phyloP scores from a whole-genome alignment of 2,113 vertebrate species.

The Abramis brama region DNA sequence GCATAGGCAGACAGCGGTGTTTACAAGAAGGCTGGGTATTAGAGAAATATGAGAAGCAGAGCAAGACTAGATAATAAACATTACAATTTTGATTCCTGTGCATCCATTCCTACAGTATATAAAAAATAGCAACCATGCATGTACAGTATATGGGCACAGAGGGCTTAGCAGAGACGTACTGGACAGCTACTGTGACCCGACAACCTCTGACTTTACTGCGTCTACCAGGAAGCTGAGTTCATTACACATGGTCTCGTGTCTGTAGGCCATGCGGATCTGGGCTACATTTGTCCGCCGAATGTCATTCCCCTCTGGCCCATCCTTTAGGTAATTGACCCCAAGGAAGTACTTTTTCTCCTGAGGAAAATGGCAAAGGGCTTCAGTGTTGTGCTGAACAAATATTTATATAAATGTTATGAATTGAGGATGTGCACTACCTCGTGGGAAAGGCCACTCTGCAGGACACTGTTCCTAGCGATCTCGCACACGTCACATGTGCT shows the following conservation, averaged over 20 bases:
- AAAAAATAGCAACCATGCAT: conserved; percentile 39
- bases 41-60: neutral
- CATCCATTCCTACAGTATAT: conserved; percentile 1
- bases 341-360: conserved; percentile 97
- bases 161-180: neutral
- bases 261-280: conserved; percentile 96
- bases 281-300: conserved; percentile 95
- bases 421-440: conserved; percentile 75
- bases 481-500: conserved; percentile 97
- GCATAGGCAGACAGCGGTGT: neutral
- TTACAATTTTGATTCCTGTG: neutral
- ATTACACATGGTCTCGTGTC: conserved; percentile 91
- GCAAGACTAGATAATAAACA: neutral
- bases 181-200: conserved; percentile 48
- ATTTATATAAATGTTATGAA: neutral
- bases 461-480: conserved; percentile 94
- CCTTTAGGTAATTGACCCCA: conserved; percentile 87
- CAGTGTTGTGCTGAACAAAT: neutral
- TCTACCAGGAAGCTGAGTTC: conserved; percentile 95
- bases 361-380: neutral
- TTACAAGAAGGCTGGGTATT: neutral
- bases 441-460: conserved; percentile 93
- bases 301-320: conserved; percentile 94
- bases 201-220: conserved; percentile 84
- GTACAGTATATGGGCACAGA: neutral